Base-by-base conservation (phyloP, 2,888 invertebrate genomes). In the Standfussiana lucernea region DNA sequence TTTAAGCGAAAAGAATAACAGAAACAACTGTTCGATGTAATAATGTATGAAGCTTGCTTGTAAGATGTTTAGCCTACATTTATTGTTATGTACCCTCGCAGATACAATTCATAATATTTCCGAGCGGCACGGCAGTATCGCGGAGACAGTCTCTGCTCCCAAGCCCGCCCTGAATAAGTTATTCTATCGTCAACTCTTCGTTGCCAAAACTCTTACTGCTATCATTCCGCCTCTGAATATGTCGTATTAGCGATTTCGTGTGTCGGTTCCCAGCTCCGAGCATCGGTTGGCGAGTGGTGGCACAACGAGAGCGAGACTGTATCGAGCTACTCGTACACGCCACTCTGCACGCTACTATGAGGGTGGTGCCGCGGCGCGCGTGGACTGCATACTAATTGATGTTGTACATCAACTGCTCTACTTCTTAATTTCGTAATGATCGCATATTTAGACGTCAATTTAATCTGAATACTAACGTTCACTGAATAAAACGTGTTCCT, bases 381-480 rank as follows among this genome's bases (percentile, higher is more conserved):
- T 45, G 45, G 32, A n/a, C 40, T 62, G 69, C 66, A 64, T 67
- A 71, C 65, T 42, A 73, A 81, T 73, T 59, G 59, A 74, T 68
- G 13, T 73, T 68, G 13, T 73, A 64, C 53, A 73, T 59, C 42
- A 59, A 68, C 67, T 10, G 67, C 37, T 70, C 53, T 35, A 59
- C 62, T 70, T 59, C 50, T 32, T 53, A n/a, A 65, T 67, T 24
- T 37, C 47, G 21, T 32, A 59, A 53, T 53, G 50, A 59, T 15
- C 32, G 32, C 59, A 73, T 64, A 37, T 59, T 77, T 42, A 70
- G 65, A 50, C 47, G 56, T 59, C 62, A 62, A 64, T 74, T 35
- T 74, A 71, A 67, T 42, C 53, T 40, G 61, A 79, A 71, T 72
- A 50, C 15, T 53, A 66, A 69, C 13, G 56, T 24, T 28, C 24